Percentiles rank a stretch among this genome's conserved stretches.
Conservation (phyloP, 2,888 invertebrate genomes). For the Embidobia sp. region DNA sequence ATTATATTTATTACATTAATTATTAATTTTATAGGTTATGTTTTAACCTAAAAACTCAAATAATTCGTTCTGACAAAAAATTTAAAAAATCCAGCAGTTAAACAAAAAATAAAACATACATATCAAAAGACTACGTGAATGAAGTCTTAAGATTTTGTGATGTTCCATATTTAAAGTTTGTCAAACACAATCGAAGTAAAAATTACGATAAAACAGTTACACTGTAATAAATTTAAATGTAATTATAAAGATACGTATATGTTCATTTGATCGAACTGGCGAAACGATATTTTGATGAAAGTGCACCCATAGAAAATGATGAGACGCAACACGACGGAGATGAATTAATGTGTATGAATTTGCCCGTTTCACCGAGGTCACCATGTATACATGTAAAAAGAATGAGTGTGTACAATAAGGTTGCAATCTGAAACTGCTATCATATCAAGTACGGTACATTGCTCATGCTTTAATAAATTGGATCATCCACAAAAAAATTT, state of each 20-base stretch:
- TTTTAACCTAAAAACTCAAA: no score
- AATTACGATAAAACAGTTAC: conserved; percentile 1
- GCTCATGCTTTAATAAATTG: conserved; percentile 6
- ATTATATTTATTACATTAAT: no score
- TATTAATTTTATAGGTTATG: no score
- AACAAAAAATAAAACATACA: neutral
- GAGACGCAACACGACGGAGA: neutral
- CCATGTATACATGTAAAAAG: conserved; percentile 10
- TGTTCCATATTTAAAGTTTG: neutral
- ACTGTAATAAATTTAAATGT: conserved; percentile 5
- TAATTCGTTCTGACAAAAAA: no score
- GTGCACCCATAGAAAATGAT: neutral
- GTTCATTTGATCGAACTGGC: neutral
- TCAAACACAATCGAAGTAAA: neutral
- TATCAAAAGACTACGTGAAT: neutral
- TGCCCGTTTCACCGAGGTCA: neutral
- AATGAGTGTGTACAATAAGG: conserved; percentile 2
- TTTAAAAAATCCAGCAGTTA: neutral
- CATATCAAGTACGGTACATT: conserved; percentile 5
- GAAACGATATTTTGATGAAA: neutral
- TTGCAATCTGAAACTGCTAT: conserved; percentile 10
- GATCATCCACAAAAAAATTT: neutral
- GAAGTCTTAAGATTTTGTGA: neutral
- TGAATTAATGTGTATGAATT: neutral
- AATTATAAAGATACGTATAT: neutral